Conservation (phyloP, 2,113 vertebrate species). For the Argyrosomus japonicus region DNA sequence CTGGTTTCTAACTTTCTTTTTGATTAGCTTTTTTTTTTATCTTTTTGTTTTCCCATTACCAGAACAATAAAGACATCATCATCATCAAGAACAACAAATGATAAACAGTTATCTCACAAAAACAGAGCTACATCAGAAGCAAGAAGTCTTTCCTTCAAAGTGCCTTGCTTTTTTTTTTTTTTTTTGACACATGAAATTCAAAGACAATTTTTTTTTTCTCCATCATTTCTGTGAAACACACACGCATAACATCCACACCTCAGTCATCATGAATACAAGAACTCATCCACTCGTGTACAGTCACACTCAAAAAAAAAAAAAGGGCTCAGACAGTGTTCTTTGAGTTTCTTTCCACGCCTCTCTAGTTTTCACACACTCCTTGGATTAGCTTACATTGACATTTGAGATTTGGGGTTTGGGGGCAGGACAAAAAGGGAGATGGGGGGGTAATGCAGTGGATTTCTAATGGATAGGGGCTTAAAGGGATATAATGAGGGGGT, state of each 20-base stretch:
- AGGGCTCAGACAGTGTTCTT: constrained; percentile 84
- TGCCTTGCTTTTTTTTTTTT: constrained; percentile 74
- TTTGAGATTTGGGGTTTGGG: constrained; percentile 71
- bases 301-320: constrained; percentile 63
- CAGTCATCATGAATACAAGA: constrained; percentile 44
- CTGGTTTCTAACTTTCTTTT: constrained; percentile 72
- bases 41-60: constrained; percentile 19
- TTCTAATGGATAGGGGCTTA: constrained; percentile 70
- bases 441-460: constrained; percentile 72
- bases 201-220: constrained; percentile 53
- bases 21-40: constrained; percentile 50
- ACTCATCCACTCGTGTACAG: constrained; percentile 61
- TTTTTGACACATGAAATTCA: constrained; percentile 76
- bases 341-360: constrained; percentile 60
- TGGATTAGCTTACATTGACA: constrained; percentile 89
- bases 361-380: constrained; percentile 61
- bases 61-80: constrained; percentile 63
- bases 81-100: constrained; percentile 55
- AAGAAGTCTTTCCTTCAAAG: constrained; percentile 80
- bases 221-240: constrained; percentile 37
- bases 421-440: constrained; percentile 22
- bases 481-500: constrained; percentile 21
- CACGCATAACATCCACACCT: constrained; percentile 39
- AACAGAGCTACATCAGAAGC: constrained; percentile 84
- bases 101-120: constrained; percentile 74